Conservation (phyloP, 2,797 vertebrate species). For the Anas bernieri region DNA sequence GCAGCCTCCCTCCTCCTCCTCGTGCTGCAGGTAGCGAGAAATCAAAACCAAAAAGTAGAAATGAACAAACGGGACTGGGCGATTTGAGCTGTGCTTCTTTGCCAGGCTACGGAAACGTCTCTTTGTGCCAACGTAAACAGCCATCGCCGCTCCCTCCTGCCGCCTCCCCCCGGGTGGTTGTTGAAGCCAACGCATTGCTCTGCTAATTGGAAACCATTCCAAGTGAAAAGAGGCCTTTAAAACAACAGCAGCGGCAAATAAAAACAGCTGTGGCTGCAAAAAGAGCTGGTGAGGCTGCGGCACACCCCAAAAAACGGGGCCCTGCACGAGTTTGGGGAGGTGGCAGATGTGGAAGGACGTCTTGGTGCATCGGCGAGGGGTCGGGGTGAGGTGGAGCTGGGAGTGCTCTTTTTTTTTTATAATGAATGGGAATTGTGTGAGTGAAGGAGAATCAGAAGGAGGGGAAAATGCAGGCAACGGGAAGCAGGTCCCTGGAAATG, state of each 20-base stretch:
- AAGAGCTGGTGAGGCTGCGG: constrained; percentile 24
- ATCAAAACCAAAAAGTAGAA: constrained; percentile 35
- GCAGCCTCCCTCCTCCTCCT: background rate
- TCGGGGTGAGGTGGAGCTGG: background rate
- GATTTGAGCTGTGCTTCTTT: constrained; percentile 33
- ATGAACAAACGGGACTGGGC: background rate
- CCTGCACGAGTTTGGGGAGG: background rate
- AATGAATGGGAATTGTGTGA: accelerated
- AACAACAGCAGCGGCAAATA: constrained; percentile 73
- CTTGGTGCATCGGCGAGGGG: background rate
- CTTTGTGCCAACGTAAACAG: constrained; percentile 73
- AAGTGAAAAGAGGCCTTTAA: constrained; percentile 82
- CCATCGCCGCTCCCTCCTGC: constrained; percentile 62
- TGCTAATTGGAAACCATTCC: constrained; percentile 83
- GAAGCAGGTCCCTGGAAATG: background rate
- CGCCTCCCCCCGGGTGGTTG: constrained; percentile 76
- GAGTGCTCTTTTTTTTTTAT: background rate
- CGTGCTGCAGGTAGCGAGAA: background rate
- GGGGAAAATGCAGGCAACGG: background rate
- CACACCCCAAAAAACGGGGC: background rate
- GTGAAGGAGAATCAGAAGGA: background rate
- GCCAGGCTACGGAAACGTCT: constrained; percentile 47
- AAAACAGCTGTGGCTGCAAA: constrained; percentile 69
- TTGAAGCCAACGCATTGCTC: constrained; percentile 83
- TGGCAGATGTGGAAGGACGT: background rate